phyloP scores from a whole-genome alignment of 23 tunicate genomes.

The Ascidia mentula region DNA sequence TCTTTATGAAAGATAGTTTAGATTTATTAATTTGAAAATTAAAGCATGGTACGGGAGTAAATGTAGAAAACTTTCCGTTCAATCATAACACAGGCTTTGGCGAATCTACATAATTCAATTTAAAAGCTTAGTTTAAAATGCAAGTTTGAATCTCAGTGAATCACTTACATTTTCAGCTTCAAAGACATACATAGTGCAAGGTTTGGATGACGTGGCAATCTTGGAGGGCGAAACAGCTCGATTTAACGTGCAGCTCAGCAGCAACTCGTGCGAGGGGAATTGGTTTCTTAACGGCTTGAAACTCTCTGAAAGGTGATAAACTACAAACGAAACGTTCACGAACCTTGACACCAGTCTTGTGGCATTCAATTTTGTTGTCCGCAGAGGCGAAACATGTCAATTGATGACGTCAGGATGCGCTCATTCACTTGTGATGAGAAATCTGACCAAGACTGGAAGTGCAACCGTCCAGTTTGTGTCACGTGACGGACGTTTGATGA shows the following conservation, averaged over 20 bases:
- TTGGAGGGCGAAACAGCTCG: constrained; percentile 42
- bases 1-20: no score
- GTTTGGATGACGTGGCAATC: constrained; percentile 38
- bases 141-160: no score
- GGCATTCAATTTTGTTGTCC: background rate
- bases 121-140: no score
- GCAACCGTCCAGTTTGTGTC: constrained; percentile 45
- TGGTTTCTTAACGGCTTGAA: constrained; percentile 59
- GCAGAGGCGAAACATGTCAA: constrained; percentile 44
- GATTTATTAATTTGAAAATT: no score
- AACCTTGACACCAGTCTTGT: background rate
- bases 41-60: no score
- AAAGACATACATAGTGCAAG: constrained; percentile 16
- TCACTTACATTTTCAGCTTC: constrained; percentile 6
- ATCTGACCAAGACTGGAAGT: constrained; percentile 41
- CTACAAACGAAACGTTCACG: background rate
- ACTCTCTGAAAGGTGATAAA: constrained; percentile 30
- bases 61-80: no score
- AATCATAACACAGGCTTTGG: no score
- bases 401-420: constrained; percentile 28
- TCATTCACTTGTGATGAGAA: constrained; percentile 36
- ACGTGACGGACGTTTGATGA: background rate
- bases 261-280: constrained; percentile 16
- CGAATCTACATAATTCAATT: no score
- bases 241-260: constrained; percentile 39